Percentiles rank a stretch among this genome's conserved stretches.
These are phyloP conservation scores for Apeira syringaria DNA, from an alignment of 2,888 invertebrate species.

Conservation along the genomic window DNA sequence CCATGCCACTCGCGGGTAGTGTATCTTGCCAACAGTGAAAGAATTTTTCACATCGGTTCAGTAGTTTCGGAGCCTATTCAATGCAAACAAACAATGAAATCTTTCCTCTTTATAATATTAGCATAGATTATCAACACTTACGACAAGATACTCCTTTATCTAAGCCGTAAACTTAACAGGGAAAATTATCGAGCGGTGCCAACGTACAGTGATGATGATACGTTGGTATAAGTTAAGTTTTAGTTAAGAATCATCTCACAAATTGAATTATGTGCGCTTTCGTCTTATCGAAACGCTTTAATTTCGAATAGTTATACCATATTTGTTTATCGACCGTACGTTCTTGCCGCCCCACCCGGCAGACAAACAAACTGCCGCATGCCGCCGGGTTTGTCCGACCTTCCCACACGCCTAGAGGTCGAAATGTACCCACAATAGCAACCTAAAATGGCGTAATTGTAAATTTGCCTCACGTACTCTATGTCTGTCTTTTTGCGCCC, in stretches of 20 bases:
- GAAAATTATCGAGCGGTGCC: too few relatives aligned
- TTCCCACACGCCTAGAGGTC: constrained; percentile 27
- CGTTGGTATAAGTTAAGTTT: too few relatives aligned
- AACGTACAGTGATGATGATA: too few relatives aligned
- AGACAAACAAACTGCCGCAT: constrained; percentile 6
- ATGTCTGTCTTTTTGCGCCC: constrained; percentile 38
- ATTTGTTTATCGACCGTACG: constrained; percentile 2
- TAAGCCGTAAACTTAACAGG: too few relatives aligned
- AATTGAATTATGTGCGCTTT: background rate
- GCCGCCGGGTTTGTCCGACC: constrained; percentile 20
- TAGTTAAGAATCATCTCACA: background rate
- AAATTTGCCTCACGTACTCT: constrained; percentile 42
- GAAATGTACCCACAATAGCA: constrained; percentile 12
- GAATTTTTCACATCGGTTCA: too few relatives aligned
- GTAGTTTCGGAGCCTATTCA: too few relatives aligned
- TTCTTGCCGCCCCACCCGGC: background rate
- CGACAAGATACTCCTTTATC: too few relatives aligned
- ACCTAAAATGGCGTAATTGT: constrained; percentile 34
- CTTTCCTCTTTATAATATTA: too few relatives aligned
- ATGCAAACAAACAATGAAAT: too few relatives aligned
- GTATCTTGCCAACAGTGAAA: too few relatives aligned
- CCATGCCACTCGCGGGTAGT: too few relatives aligned
- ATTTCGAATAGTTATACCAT: constrained; percentile 3
- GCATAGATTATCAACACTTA: too few relatives aligned
- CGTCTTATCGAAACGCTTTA: background rate